Conservation (phyloP, 2,888 invertebrate species). For the Chaitophorus viminalis region DNA sequence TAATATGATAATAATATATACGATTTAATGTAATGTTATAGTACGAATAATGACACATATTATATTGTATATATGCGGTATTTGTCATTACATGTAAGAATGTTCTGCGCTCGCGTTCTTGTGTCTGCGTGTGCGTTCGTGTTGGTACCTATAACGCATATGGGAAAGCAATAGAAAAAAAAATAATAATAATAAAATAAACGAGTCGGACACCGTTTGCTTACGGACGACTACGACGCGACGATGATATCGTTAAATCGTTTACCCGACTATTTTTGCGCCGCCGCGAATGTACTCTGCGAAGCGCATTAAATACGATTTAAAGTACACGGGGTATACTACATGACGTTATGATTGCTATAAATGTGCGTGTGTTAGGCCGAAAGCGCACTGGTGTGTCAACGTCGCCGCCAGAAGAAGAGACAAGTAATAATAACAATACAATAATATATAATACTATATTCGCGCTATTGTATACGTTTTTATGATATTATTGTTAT, state of each 20-base stretch:
- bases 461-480: neutral
- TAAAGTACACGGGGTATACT: neutral
- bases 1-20: neutral
- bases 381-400: neutral
- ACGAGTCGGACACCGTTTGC: neutral
- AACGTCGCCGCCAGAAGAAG: neutral
- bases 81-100: neutral
- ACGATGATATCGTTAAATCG: conserved; percentile 19
- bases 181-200: neutral
- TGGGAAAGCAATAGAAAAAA: neutral
- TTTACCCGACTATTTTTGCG: too few relatives aligned
- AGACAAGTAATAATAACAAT: conserved; percentile 7
- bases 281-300: neutral
- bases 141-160: neutral
- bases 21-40: neutral
- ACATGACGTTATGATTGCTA: neutral
- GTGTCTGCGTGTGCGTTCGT: neutral
- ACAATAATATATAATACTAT: neutral
- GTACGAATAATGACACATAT: neutral
- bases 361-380: neutral
- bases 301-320: neutral
- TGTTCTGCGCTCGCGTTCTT: neutral
- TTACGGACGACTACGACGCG: too few relatives aligned
- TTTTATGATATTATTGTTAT: neutral
- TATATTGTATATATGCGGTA: too few relatives aligned